phyloP scores from a whole-genome alignment of 1,140 invertebrate species.

The Metaphire vulgaris region DNA sequence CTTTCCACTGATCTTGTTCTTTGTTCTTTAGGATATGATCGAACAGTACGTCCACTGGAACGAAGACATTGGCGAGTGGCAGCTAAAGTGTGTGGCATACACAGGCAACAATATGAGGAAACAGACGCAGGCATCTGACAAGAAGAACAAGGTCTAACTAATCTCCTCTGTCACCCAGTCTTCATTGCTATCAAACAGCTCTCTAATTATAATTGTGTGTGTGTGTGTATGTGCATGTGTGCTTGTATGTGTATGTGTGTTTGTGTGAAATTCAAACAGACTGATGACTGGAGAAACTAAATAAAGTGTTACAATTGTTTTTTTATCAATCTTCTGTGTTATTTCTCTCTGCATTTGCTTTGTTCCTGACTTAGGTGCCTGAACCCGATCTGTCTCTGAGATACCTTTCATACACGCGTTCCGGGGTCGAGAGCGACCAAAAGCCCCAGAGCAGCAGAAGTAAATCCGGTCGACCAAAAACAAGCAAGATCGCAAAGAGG shows the following conservation, averaged over 20 bases:
- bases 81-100: constrained; percentile 94
- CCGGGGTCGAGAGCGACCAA: background rate
- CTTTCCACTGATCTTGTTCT: too few species aligned
- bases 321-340: background rate
- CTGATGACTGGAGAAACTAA: background rate
- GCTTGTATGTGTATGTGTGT: background rate
- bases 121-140: constrained; percentile 31
- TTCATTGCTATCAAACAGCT: too few species aligned
- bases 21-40: constrained; percentile 72
- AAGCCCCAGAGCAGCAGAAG: background rate
- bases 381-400: background rate
- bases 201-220: background rate
- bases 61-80: constrained; percentile 97
- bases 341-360: too few species aligned
- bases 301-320: background rate
- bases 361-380: background rate
- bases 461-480: background rate
- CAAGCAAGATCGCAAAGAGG: background rate
- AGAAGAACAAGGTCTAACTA: background rate
- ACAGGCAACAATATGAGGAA: constrained; percentile 98
- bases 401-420: background rate
- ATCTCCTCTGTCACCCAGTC: background rate
- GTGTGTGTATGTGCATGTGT: background rate
- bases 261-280: background rate
- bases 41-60: constrained; percentile 92